Evolutionary conservation across 2,888 invertebrate genomes (phyloP), one percentile per base, ranked within the genome.

Genomic region (Drosophila diplacantha): DNA sequence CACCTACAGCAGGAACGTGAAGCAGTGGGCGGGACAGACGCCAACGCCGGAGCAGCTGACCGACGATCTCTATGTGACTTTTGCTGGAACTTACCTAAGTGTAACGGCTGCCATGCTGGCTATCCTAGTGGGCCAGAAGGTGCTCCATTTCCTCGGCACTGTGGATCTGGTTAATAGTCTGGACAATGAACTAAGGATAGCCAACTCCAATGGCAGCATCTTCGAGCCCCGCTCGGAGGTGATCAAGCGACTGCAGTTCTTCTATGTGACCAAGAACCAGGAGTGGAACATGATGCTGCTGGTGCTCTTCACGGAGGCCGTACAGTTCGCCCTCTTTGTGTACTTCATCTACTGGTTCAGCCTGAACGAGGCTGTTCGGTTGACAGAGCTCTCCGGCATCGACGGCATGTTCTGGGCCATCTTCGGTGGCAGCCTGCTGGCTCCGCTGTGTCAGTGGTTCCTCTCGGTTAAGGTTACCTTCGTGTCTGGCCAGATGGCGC

Each of bases 271-370:
- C 24, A 85, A 83, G 58, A 84, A 84, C 47, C 85, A 85, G 50
- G 86, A 85, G 60, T 87, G 86, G 87, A 81, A 82, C 37, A 73
- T 87, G 7, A 83, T 81, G 18, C 58, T 85, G 3, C 58, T 87
- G 43, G 59, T 87, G 9, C 69, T 87, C 12, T 85, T 87, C 29
- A 72, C 76, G 38, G 87, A 86, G 51, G 81, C 85, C 9, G 73
- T 87, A 3, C 85, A 87, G 43, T 86, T 82, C 52, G 80, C 86
- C 0, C 58, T 87, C 8, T 87, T 87, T 58, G 83, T 85, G 14
- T 87, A 85, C 55, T 75, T 84, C 58, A 61, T 85, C 24, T 87
- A 84, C 51, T 87, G 87, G 87, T 86, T 87, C 51, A 73, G 85
- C 0, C 55, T 87, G 16, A 87, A 87, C 63, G 66, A 72, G 6